Conservation (phyloP, 2,888 invertebrate genomes). For the Alsophila aescularia region DNA sequence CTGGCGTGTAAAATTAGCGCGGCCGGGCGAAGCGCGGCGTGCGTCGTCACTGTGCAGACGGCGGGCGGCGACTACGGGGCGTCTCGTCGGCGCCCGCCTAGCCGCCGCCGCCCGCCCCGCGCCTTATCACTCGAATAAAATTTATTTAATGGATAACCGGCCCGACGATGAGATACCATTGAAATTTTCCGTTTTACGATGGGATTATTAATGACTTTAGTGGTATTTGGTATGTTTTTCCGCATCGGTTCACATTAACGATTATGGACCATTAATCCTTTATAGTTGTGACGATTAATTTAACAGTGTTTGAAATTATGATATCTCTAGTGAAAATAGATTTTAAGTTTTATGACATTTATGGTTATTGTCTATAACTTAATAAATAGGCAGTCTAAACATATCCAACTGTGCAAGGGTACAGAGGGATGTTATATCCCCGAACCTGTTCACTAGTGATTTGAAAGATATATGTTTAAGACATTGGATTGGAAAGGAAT, state of each 20-base stretch:
- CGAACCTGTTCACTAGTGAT: no score
- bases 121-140: conserved; percentile 80
- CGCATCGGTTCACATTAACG: conserved; percentile 45
- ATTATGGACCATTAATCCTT: conserved; percentile 34
- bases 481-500: no score
- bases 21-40: conserved; percentile 52
- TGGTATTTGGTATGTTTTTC: conserved; percentile 56
- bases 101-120: conserved; percentile 69
- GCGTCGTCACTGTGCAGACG: conserved; percentile 64
- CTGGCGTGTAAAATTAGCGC: conserved; percentile 75
- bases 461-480: no score
- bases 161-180: conserved; percentile 68
- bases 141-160: conserved; percentile 81
- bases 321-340: conserved; percentile 20
- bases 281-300: conserved; percentile 21
- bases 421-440: no score
- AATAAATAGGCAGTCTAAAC: conserved; percentile 6
- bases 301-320: conserved; percentile 16
- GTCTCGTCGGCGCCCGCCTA: conserved; percentile 73
- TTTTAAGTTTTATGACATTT: conserved; percentile 12
- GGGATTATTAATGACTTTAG: conserved; percentile 64
- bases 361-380: conserved; percentile 7
- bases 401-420: no score
- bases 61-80: conserved; percentile 72
- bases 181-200: conserved; percentile 69